Conservation (phyloP, 2,113 vertebrate species). For the Chroicocephalus ridibundus region DNA sequence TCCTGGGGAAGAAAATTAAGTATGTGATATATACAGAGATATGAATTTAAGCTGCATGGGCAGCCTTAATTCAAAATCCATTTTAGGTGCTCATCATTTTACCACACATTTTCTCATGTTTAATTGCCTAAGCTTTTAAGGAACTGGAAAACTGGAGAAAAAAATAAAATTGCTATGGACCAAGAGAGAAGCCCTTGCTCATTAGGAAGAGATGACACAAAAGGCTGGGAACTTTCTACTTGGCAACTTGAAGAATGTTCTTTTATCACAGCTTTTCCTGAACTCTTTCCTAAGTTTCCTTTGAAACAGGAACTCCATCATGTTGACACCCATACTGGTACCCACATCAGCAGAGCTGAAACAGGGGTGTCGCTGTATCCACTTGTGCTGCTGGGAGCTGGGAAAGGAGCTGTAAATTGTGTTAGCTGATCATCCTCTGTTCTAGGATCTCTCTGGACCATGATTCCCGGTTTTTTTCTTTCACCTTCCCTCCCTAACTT, state of each 20-base stretch:
- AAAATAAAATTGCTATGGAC: not conserved
- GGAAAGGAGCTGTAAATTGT: not conserved
- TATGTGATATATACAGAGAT: not conserved
- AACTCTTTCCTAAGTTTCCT: not conserved
- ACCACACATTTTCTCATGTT: not conserved
- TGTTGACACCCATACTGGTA: not conserved
- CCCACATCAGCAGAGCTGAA: not conserved
- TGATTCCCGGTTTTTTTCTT: not conserved
- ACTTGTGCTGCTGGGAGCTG: not conserved
- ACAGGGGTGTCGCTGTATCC: not conserved
- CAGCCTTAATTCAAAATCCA: not conserved
- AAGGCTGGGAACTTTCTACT: not conserved
- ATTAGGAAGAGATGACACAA: not conserved
- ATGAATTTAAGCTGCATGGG: not conserved
- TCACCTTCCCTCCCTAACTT: not conserved
- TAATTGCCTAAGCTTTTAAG: not conserved
- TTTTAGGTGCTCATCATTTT: not conserved
- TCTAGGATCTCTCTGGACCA: not conserved
- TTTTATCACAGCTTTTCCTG: constrained; percentile 2
- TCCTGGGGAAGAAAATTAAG: not conserved
- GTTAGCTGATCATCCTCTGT: not conserved
- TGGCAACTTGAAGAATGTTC: not conserved
- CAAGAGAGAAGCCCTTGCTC: not conserved
- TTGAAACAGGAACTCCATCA: not conserved
- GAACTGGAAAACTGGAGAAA: not conserved